Conservation (phyloP, 2,113 vertebrate species). For the Phalacrocorax brasilianus region DNA sequence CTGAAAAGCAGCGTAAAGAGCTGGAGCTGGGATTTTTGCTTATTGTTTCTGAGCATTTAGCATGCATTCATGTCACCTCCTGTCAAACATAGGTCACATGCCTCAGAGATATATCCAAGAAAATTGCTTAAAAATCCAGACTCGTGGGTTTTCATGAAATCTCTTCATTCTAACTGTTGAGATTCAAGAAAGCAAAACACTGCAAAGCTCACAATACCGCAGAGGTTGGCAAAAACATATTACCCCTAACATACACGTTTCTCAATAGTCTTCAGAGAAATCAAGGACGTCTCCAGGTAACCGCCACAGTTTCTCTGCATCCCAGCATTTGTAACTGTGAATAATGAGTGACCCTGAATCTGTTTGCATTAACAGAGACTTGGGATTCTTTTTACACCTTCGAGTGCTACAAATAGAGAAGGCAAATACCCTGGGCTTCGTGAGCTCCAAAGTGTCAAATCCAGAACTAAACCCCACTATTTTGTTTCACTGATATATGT, state of each 20-base stretch:
- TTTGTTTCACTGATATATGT: background rate
- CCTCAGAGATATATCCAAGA: background rate
- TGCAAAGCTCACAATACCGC: background rate
- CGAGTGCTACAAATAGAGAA: background rate
- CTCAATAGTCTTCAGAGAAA: background rate
- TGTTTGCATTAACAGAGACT: background rate
- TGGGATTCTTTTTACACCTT: background rate
- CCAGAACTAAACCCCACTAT: background rate
- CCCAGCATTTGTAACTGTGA: background rate
- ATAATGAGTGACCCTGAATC: background rate
- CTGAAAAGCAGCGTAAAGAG: background rate
- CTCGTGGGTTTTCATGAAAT: background rate
- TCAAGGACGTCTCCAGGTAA: background rate
- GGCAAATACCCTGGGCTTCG: background rate
- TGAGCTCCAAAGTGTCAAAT: background rate
- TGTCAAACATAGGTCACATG: background rate
- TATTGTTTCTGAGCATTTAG: background rate
- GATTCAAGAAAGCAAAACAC: slow-evolving; percentile 7
- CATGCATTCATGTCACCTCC: background rate
- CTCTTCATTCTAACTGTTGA: background rate
- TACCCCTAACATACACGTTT: background rate
- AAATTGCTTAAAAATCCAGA: background rate
- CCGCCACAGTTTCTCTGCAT: background rate
- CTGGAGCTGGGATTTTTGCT: background rate
- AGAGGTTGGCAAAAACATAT: background rate